Base-by-base conservation (phyloP, 2,797 vertebrate species). In the Gallirallus australis region DNA sequence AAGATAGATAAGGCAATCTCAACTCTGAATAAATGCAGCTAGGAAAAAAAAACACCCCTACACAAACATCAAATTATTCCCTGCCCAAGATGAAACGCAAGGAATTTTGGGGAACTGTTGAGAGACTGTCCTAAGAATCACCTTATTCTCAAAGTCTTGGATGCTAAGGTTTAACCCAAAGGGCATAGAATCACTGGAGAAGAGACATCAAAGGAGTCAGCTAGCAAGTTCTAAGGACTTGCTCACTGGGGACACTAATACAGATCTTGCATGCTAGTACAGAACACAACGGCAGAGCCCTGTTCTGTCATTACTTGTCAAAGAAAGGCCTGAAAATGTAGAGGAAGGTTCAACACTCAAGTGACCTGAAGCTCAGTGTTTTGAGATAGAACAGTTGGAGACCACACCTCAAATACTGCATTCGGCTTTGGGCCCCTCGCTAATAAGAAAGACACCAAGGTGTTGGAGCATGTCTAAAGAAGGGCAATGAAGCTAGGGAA, bases 321-420 rank as follows among this genome's bases (percentile, higher is more conserved):
- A 78, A 21, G 10, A 82, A 28, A 86, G 20, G 21, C 19, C 33
- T 64, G 33, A 59, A 88, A 69, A 39, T 2, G 5, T 33, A 82
- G 8, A 56, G 3, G 25, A 81, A 81, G 16, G 27, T 59, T 73
- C 66, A 84, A 73, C 8, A 37, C 37, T 37, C 37, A 37, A 37
- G 37, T 37, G 37, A 37, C 37, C 37, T 37, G 37, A 37, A 37
- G 37, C 37, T 37, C 37, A 37, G 37, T 37, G 37, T 37, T 37
- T 37, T 37, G 37, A 37, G 37, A 37, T 37, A 37, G 37, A 37
- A 37, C 37, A 37, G 37, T 37, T 37, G 37, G 37, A 37, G 37
- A 37, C 37, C 37, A 37, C 37, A 57, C 11, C 6, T 42, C 0
- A 0, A 84, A 28, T 28, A 8, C 6, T 5, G 17, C 21, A 8